Evolutionary conservation across 2,797 vertebrate species (phyloP).

Genomic region (Tamandua tetradactyla): DNA sequence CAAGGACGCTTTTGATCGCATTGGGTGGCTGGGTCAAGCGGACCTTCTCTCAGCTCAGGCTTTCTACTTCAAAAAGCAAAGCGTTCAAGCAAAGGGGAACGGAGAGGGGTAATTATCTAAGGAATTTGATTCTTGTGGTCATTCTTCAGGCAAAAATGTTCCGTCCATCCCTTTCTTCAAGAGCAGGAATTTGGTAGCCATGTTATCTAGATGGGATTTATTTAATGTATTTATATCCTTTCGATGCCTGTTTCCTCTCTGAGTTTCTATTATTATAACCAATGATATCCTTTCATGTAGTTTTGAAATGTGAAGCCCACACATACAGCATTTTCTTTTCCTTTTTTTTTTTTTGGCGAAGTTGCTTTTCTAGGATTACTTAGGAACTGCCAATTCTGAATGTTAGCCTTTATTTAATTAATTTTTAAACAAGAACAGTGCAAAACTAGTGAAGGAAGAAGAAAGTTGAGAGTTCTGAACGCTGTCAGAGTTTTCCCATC

Average conservation of each 20-base stretch:
- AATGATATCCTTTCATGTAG: background rate
- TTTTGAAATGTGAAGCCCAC: constrained; percentile 26
- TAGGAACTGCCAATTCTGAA: constrained; percentile 48
- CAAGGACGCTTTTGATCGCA: background rate
- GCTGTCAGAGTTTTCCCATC: background rate
- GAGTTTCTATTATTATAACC: constrained; percentile 2
- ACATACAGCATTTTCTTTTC: background rate
- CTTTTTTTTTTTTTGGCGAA: background rate
- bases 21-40: background rate
- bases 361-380: constrained; percentile 65
- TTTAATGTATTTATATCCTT: constrained; percentile 2
- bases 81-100: background rate
- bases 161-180: background rate
- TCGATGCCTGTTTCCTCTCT: constrained; percentile 24
- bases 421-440: background rate
- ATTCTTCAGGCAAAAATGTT: constrained; percentile 46
- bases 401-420: constrained; percentile 51
- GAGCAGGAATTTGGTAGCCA: background rate
- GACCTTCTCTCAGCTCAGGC: background rate
- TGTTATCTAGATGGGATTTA: constrained; percentile 33
- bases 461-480: background rate
- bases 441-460: constrained; percentile 4
- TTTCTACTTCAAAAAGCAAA: constrained; percentile 44
- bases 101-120: background rate
- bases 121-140: constrained; percentile 8